Percentiles rank a stretch among this genome's conserved stretches.
phyloP scores from a whole-genome alignment of 2,797 vertebrate species.

The Chaetodon trifasciatus region DNA sequence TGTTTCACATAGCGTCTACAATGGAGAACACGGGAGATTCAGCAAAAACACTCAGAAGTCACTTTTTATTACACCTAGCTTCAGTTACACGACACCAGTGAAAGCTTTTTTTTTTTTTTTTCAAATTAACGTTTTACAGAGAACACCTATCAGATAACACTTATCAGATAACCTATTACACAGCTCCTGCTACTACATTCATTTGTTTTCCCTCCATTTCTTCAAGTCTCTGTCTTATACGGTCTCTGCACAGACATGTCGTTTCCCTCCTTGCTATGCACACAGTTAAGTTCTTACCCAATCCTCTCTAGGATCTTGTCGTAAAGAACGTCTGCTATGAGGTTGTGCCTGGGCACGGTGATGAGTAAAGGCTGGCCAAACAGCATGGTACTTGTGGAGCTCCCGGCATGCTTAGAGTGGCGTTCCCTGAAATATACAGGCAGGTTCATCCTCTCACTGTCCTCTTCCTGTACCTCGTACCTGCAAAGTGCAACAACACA shows the following conservation, averaged over 20 bases:
- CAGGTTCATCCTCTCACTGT: slow-evolving; percentile 89
- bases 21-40: slow-evolving; percentile 20
- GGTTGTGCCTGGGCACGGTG: slow-evolving; percentile 91
- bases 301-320: slow-evolving; percentile 91
- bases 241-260: background rate
- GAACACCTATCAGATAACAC: background rate
- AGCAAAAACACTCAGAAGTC: slow-evolving; percentile 3
- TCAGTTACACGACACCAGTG: background rate
- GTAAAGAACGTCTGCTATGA: slow-evolving; percentile 91
- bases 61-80: background rate
- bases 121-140: background rate
- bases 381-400: slow-evolving; percentile 88
- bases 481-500: slow-evolving; percentile 75
- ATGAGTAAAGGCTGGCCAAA: slow-evolving; percentile 95
- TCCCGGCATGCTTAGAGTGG: slow-evolving; percentile 88
- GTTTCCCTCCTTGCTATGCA: background rate
- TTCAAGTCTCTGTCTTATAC: background rate
- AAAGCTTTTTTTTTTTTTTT: background rate
- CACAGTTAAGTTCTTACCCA: slow-evolving; percentile 84
- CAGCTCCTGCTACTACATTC: background rate
- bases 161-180: no score
- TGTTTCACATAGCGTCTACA: slow-evolving; percentile 93
- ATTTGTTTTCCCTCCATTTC: background rate
- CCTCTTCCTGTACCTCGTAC: slow-evolving; percentile 92
- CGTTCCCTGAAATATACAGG: slow-evolving; percentile 96